phyloP scores from a whole-genome alignment of 2,797 vertebrate species.

The Hoplostethus atlanticus region DNA sequence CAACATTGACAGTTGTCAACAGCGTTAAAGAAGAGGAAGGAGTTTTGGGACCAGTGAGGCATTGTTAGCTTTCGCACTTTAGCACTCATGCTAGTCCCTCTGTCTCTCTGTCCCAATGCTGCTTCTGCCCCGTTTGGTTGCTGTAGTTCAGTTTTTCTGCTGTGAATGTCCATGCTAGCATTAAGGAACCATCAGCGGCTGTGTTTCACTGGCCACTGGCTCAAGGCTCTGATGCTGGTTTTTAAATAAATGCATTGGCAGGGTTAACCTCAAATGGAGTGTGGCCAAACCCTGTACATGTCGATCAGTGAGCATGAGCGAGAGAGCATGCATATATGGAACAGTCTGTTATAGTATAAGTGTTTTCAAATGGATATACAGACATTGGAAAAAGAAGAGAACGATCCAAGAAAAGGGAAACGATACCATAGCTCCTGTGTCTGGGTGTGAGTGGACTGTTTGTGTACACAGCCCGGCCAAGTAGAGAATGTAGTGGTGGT shows the following conservation, averaged over 20 bases:
- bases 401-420: too few relatives aligned
- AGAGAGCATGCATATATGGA: slow-evolving; percentile 10
- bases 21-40: slow-evolving; percentile 22
- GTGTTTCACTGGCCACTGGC: slow-evolving; percentile 62
- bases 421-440: neutral
- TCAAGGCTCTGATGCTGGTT: slow-evolving; percentile 57
- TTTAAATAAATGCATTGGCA: slow-evolving; percentile 72
- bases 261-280: slow-evolving; percentile 49
- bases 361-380: too few relatives aligned
- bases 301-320: slow-evolving; percentile 5
- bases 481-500: too few relatives aligned
- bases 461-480: too few relatives aligned
- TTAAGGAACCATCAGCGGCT: slow-evolving; percentile 79
- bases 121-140: slow-evolving; percentile 66
- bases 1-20: slow-evolving; percentile 31
- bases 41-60: slow-evolving; percentile 18
- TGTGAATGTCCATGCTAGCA: slow-evolving; percentile 73
- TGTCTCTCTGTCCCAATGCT: slow-evolving; percentile 40
- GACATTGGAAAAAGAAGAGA: too few relatives aligned
- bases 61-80: slow-evolving; percentile 44
- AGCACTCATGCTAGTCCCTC: slow-evolving; percentile 40
- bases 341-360: neutral
- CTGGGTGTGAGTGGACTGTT: too few relatives aligned
- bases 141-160: slow-evolving; percentile 53
- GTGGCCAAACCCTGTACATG: slow-evolving; percentile 30